Conservation (phyloP, 30 jellyfish, hydroid and myxozoan species). For the Euphysa ruthae region DNA sequence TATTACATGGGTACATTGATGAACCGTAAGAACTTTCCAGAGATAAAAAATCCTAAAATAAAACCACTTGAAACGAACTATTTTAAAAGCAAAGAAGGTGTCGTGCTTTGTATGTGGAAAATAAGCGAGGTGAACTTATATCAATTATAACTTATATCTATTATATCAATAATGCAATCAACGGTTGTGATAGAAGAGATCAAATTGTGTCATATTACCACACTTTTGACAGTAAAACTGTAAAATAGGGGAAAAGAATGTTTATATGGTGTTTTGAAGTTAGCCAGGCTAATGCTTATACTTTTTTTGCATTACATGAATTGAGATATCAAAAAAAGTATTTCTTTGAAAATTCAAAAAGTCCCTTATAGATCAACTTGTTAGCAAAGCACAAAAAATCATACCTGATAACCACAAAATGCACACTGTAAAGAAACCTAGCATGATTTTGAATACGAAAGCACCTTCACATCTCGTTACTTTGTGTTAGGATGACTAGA, state of each 20-base stretch:
- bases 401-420: constrained; percentile 13
- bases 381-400: not conserved
- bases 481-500: no score
- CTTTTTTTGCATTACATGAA: constrained; percentile 9
- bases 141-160: no score
- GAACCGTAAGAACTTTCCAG: not conserved
- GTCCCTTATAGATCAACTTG: not conserved
- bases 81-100: not conserved
- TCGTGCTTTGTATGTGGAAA: no score
- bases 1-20: constrained; percentile 22
- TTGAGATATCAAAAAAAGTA: not conserved
- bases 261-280: constrained; percentile 13
- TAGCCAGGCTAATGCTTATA: constrained; percentile 10
- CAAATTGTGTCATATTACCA: constrained; percentile 24
- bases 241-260: constrained; percentile 20
- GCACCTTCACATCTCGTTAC: no score
- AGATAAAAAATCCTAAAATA: not conserved
- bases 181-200: constrained; percentile 30
- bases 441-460: not conserved
- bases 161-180: not conserved
- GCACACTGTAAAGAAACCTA: not conserved
- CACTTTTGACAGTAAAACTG: not conserved
- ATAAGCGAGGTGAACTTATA: no score
- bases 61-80: constrained; percentile 12
- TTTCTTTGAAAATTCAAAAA: not conserved